Evolutionary conservation across 2,888 invertebrate species (phyloP), one percentile per base, ranked within the genome.

Genomic region (Plebejus anna): DNA sequence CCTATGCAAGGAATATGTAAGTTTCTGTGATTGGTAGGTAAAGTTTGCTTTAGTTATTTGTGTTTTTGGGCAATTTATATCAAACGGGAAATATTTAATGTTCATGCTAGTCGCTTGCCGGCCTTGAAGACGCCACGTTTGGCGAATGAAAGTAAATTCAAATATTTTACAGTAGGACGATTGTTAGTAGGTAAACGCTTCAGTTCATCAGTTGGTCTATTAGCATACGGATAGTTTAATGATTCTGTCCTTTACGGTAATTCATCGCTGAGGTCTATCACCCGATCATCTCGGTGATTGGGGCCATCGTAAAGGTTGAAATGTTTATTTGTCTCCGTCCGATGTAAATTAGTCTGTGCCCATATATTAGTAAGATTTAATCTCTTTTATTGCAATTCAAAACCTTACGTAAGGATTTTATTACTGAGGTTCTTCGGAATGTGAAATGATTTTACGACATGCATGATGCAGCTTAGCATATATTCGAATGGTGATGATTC

Each of bases 191-290:
- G 22, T 22, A 16, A 66, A 66, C 32, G 66, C 71, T 71, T 42
- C 38, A 38, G 38, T 70, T 70, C 71, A 42, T 42, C 38, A 38
- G 38, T 70, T 70, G 71, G 16, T 42, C 13, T 38, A 70, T 71
- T 22, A 42, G 71, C 71, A 71, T 71, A 70, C 70, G 36, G 38
- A 71, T 71, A 38, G 42, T 42, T 42, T 71, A 71, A 71, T 71
- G 71, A n/a, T 71, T 71, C 16, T 71, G 71, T 71, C 71, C 71
- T 71, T 71, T 71, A 42, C 71, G 70, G 70, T 38, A 70, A 70
- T 70, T 70, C 70, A 70, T 70, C 16, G 22, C 22, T 42, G 42
- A 9, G 71, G 38, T 71, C 71, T 71, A 71, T 71, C 71, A 66
- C 71, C 71, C 42, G 71, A 71, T 71, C 71, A 71, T 71, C 71